Conservation (phyloP, 2,888 invertebrate genomes). For the Cantharis flavilabris region DNA sequence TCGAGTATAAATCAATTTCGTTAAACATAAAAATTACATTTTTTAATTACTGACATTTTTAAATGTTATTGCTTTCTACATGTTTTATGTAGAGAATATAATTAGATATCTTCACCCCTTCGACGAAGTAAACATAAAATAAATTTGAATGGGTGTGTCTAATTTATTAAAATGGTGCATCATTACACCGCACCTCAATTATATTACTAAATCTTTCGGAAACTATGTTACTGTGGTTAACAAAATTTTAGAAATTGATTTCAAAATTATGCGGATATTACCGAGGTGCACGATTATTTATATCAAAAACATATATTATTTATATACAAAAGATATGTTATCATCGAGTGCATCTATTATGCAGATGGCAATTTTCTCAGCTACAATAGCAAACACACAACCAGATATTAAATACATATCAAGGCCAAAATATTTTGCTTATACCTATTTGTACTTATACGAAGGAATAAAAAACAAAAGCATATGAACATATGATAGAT, state of each 20-base stretch:
- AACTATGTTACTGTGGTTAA: neutral
- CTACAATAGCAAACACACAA: neutral
- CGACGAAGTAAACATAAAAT: neutral
- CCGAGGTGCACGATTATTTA: neutral
- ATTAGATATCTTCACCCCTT: neutral
- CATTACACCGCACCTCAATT: neutral
- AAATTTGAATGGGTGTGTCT: neutral
- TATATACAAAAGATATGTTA: neutral
- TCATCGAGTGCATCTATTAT: neutral
- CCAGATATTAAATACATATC: neutral
- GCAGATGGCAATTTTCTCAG: neutral
- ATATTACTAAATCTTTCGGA: neutral
- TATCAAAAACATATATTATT: neutral
- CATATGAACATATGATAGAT: neutral
- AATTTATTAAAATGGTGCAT: neutral
- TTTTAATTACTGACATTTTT: neutral
- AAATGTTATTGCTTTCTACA: neutral
- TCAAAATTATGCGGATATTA: neutral
- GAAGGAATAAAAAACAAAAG: neutral
- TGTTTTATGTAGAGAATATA: neutral
- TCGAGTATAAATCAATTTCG: neutral
- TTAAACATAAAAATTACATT: too few species aligned
- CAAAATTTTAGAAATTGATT: neutral
- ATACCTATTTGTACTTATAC: neutral
- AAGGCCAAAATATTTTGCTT: neutral